Conservation (phyloP, 1,140 invertebrate genomes). For the Hylyphantes graminicola region DNA sequence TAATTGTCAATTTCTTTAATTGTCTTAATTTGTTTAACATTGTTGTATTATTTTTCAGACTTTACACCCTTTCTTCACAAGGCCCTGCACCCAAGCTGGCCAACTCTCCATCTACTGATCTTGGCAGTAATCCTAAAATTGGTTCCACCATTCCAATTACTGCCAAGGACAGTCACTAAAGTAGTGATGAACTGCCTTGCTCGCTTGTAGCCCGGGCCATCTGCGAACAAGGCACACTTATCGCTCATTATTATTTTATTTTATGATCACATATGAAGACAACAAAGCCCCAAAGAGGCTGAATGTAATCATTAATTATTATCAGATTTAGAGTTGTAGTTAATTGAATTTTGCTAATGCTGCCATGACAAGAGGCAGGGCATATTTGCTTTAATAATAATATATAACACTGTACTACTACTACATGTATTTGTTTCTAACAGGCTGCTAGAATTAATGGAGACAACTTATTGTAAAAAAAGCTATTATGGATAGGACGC, state of each 20-base stretch:
- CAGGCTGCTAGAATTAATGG: background rate
- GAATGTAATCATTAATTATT: slow-evolving; percentile 48
- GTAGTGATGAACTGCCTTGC: slow-evolving; percentile 27
- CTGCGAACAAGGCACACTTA: slow-evolving; percentile 49
- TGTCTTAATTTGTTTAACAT: no score
- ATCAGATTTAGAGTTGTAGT: slow-evolving; percentile 60
- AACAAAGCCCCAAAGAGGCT: slow-evolving; percentile 62
- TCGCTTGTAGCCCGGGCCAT: slow-evolving; percentile 47
- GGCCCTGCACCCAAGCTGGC: slow-evolving; percentile 62
- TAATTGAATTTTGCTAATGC: slow-evolving; percentile 54
- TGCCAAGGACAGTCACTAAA: slow-evolving; percentile 61
- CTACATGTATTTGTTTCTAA: background rate
- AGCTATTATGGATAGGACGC: background rate
- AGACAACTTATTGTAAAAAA: slow-evolving; percentile 4
- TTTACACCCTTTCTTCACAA: slow-evolving; percentile 57
- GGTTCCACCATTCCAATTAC: slow-evolving; percentile 59
- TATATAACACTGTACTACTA: slow-evolving; percentile 4
- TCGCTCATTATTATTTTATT: slow-evolving; percentile 49
- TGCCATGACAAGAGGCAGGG: slow-evolving; percentile 51
- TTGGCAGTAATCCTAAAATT: slow-evolving; percentile 62
- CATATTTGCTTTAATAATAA: slow-evolving; percentile 27
- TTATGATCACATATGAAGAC: slow-evolving; percentile 66
- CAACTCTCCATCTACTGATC: slow-evolving; percentile 61
- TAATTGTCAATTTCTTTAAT: no score
- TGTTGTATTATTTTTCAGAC: slow-evolving; percentile 24